phyloP scores from a whole-genome alignment of 2,113 vertebrate species.

The Bufo gargarizans region DNA sequence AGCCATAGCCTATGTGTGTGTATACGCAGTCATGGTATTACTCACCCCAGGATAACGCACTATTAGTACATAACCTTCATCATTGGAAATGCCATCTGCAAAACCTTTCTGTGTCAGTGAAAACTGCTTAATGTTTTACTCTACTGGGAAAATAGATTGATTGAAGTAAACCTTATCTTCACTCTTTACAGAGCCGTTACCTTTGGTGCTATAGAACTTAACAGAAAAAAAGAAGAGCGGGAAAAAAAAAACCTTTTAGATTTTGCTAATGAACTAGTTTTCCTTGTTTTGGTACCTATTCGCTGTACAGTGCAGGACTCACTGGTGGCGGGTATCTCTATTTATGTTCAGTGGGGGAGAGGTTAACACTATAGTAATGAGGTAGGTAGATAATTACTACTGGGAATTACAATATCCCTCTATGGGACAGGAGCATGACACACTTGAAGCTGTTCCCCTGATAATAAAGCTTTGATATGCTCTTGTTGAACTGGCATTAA shows the following conservation, averaged over 20 bases:
- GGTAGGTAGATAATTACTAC: slow-evolving; percentile 7
- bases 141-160: neutral
- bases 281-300: neutral
- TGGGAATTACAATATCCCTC: slow-evolving; percentile 11
- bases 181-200: slow-evolving; percentile 11
- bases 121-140: slow-evolving; percentile 8
- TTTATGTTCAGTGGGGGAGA: slow-evolving; percentile 24
- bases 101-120: neutral
- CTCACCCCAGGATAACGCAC: neutral
- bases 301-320: slow-evolving; percentile 50
- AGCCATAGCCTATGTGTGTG: neutral
- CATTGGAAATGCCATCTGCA: neutral
- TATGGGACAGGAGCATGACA: slow-evolving; percentile 17
- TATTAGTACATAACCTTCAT: neutral
- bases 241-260: neutral
- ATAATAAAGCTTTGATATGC: slow-evolving; percentile 37
- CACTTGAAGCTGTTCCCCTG: slow-evolving; percentile 18
- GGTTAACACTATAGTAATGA: slow-evolving; percentile 20
- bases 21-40: neutral
- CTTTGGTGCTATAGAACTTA: slow-evolving; percentile 44
- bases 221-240: neutral
- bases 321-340: slow-evolving; percentile 28
- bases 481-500: slow-evolving; percentile 41
- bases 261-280: slow-evolving; percentile 17
- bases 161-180: neutral